phyloP scores from a whole-genome alignment of 2,113 vertebrate genomes.

The Trochalopteron elliotii region DNA sequence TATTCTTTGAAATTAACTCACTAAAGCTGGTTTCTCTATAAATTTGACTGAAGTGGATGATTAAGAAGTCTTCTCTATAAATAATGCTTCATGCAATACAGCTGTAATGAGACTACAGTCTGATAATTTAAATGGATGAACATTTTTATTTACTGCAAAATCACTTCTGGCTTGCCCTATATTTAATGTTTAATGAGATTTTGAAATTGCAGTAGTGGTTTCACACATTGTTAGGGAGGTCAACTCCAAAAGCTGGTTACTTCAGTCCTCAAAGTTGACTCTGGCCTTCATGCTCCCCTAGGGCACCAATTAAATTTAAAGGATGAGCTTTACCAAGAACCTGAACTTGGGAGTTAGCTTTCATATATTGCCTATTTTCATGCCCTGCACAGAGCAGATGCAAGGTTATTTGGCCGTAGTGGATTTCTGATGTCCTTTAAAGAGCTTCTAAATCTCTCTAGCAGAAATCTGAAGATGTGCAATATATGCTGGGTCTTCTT shows the following conservation, averaged over 20 bases:
- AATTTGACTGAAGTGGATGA: constrained; percentile 70
- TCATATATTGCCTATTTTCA: not conserved
- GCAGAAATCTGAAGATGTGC: not conserved
- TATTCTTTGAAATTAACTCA: constrained; percentile 71
- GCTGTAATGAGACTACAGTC: constrained; percentile 58
- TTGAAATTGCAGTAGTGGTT: constrained; percentile 6
- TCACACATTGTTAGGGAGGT: not conserved
- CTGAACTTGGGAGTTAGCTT: not conserved
- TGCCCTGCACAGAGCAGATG: not conserved
- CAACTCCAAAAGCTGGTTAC: constrained; percentile 12
- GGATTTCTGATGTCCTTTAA: not conserved
- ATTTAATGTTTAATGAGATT: constrained; percentile 39
- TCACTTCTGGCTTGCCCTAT: constrained; percentile 40
- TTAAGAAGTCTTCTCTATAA: constrained; percentile 67
- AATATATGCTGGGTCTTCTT: not conserved
- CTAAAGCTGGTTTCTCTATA: constrained; percentile 51
- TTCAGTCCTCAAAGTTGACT: not conserved
- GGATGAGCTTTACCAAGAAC: not conserved
- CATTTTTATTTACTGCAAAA: constrained; percentile 59
- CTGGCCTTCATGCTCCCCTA: not conserved
- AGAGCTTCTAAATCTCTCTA: not conserved
- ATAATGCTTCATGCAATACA: constrained; percentile 62
- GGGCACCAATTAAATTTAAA: not conserved
- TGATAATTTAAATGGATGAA: constrained; percentile 57
- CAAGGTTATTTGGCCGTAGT: not conserved